Evolutionary conservation across 2,113 vertebrate genomes (phyloP).

Genomic region (Hassar affinis): DNA sequence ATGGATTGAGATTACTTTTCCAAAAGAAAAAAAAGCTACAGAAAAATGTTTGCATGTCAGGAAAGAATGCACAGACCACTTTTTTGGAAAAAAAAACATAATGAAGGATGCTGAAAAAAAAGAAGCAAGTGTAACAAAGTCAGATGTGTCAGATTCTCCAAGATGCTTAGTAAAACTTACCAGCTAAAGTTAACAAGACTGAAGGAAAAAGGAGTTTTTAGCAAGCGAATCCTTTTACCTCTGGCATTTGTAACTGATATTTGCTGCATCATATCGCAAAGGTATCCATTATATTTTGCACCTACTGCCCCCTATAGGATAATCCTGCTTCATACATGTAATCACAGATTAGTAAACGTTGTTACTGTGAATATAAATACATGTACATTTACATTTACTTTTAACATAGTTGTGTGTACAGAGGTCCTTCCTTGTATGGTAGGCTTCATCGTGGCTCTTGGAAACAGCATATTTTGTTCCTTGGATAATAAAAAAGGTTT

Average conservation of each 20-base stretch:
- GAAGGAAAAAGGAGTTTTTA: not conserved
- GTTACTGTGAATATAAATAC: not conserved
- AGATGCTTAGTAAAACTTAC: too few relatives aligned
- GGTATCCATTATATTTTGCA: conserved; percentile 8
- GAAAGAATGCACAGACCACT: too few relatives aligned
- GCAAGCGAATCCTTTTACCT: not conserved
- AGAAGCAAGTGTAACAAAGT: too few relatives aligned
- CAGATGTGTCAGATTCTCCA: too few relatives aligned
- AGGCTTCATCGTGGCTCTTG: not conserved
- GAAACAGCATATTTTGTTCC: not conserved
- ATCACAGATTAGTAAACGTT: not conserved
- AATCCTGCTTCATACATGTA: not conserved
- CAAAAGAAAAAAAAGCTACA: too few relatives aligned
- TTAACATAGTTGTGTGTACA: not conserved
- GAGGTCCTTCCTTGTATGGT: not conserved
- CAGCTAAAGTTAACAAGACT: too few relatives aligned
- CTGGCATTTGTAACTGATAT: not conserved
- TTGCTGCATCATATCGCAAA: not conserved
- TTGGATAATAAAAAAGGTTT: not conserved
- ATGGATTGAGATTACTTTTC: too few relatives aligned
- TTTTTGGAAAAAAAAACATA: too few relatives aligned
- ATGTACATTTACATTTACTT: not conserved
- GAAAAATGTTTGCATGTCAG: too few relatives aligned
- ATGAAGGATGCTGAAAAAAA: too few relatives aligned
- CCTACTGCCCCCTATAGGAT: conserved; percentile 21